Evolutionary conservation across 2,888 invertebrate species (phyloP), one percentile per base, ranked within the genome.

Genomic region (Apotomis betuletana): DNA sequence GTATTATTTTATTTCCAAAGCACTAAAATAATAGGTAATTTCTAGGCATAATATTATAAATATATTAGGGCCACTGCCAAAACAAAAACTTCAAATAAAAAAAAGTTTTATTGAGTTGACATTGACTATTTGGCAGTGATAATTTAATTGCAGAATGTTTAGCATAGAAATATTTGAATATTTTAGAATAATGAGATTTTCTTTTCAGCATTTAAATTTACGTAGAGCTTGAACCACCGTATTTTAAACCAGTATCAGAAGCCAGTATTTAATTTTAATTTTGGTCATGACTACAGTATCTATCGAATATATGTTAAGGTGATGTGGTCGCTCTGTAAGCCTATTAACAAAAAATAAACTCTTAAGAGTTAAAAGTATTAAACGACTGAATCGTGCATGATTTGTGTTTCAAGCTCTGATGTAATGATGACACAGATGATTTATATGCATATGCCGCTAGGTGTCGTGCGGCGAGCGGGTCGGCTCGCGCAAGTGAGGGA

Each of bases 401-500:
- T 62, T 62, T 6, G 46, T 62, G 70, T 68, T 60, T 70, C 70
- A 70, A 67, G 70, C 67, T 70, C 70, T 59, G 52, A 13, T 61
- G 64, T 58, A 69, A 68, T 46, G 60, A 73, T 80, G 83, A 79
- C 81, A 81, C 83, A 90, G 89, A 87, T 90, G 86, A 90, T 91
- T 87, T 87, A 91, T 85, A 82, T 89, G 85, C 83, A 83, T 92
- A 83, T 93, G 93, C 92, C 94, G 94, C 94, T 95, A 95, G 95
- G 95, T 97, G 97, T 97, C 96, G 97, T 96, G 95, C 96, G 96
- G 94, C 95, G 94, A 85, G 96, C 97, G 94, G 96, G 96, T 89
- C 96, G 97, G 94, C 95, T 97, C 94, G 96, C 96, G 94, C 96
- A 97, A 94, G 95, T 96, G 94, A 95, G 98, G 96, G 98, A 98